These are phyloP conservation scores for Drosophila murphyi DNA, from an alignment of 1,140 invertebrate genomes.

Conservation along the genomic window DNA sequence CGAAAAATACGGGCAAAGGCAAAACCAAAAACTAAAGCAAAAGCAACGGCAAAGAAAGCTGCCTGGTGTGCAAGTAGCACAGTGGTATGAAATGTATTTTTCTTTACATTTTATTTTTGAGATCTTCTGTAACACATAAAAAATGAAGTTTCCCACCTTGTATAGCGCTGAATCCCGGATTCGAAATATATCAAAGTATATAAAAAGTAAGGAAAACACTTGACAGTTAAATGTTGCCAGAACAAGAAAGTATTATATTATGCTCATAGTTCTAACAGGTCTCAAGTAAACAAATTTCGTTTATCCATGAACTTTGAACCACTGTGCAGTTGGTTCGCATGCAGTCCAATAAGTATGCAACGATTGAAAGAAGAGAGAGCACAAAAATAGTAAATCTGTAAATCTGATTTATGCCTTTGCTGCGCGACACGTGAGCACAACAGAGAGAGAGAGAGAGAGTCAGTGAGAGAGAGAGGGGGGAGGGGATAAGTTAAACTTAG, in stretches of 20 bases:
- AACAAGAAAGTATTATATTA: neutral
- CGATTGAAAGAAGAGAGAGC: constrained; percentile 8
- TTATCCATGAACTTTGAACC: neutral
- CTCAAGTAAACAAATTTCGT: no score
- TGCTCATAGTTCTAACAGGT: neutral
- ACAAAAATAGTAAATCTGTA: constrained; percentile 45
- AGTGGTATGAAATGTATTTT: neutral
- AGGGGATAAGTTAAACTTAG: constrained; percentile 6
- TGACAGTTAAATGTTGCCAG: neutral
- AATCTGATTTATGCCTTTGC: constrained; percentile 63
- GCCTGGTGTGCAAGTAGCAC: constrained; percentile 2
- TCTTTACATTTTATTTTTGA: no score
- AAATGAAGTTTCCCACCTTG: no score
- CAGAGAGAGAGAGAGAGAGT: constrained; percentile 15
- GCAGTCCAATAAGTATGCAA: constrained; percentile 60
- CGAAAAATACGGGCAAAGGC: constrained; percentile 13
- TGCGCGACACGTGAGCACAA: constrained; percentile 31
- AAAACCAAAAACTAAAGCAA: constrained; percentile 7
- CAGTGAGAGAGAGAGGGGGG: constrained; percentile 2
- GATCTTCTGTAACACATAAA: no score
- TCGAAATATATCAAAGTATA: no score
- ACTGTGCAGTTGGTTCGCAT: constrained; percentile 22
- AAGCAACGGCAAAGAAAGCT: constrained; percentile 2
- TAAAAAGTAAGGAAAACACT: no score
- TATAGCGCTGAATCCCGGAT: no score